Evolutionary conservation across 2,797 vertebrate genomes (phyloP).

Genomic region (Knipowitschia caucasica): DNA sequence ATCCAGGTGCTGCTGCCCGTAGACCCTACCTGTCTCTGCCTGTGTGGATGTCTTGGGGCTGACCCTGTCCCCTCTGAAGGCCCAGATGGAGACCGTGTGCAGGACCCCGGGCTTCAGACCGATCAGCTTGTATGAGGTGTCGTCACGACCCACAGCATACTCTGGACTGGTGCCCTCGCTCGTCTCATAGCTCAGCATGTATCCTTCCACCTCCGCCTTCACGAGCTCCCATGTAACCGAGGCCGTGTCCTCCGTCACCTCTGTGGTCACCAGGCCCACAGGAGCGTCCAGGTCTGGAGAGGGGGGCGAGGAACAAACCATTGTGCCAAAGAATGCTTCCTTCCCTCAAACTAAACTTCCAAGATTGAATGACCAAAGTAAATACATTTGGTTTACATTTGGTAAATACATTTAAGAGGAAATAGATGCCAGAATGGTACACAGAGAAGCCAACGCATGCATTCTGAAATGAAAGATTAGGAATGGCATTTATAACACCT

Average conservation of each 20-base stretch:
- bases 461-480: no score
- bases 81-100: slow-evolving; percentile 78
- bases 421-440: not conserved
- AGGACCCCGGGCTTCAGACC: slow-evolving; percentile 77
- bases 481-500: no score
- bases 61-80: slow-evolving; percentile 70
- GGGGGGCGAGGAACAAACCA: slow-evolving; percentile 2
- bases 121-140: slow-evolving; percentile 64
- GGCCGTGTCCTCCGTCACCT: slow-evolving; percentile 64
- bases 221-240: slow-evolving; percentile 77
- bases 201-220: slow-evolving; percentile 74
- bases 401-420: not conserved
- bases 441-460: not conserved
- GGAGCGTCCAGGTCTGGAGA: slow-evolving; percentile 75
- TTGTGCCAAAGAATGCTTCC: not conserved
- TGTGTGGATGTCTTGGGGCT: slow-evolving; percentile 73
- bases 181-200: slow-evolving; percentile 78
- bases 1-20: not conserved
- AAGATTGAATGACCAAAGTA: not conserved
- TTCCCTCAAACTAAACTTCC: not conserved
- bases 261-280: slow-evolving; percentile 65
- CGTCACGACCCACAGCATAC: slow-evolving; percentile 69
- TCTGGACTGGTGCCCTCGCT: slow-evolving; percentile 68
- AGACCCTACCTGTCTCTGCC: slow-evolving; percentile 83
- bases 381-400: no score